Evolutionary conservation across 2,113 vertebrate genomes (phyloP).

Genomic region (Mustela nigripes): DNA sequence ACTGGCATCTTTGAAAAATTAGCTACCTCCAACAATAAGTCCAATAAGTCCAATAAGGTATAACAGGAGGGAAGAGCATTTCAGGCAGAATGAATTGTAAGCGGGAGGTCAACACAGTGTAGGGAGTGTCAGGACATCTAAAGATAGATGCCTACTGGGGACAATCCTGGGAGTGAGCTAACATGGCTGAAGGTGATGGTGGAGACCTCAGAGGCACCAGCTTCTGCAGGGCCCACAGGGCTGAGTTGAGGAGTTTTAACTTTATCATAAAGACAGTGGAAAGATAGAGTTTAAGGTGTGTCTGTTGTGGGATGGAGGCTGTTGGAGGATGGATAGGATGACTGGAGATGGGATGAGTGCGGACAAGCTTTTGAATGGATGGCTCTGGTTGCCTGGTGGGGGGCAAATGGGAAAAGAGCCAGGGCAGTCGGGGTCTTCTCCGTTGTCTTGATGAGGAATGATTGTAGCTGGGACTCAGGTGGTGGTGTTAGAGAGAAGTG

Average conservation of each 20-base stretch:
- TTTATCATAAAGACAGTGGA: background rate
- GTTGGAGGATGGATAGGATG: background rate
- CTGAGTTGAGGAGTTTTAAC: background rate
- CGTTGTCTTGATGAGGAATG: background rate
- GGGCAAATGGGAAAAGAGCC: background rate
- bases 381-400: background rate
- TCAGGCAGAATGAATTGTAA: background rate
- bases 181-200: fast-evolving
- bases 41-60: too few species aligned
- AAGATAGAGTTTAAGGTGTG: background rate
- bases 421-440: too few species aligned
- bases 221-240: background rate
- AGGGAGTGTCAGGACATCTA: background rate
- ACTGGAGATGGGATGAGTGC: background rate
- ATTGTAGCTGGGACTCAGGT: background rate
- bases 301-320: background rate
- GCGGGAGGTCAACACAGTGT: background rate
- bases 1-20: background rate
- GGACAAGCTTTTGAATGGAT: background rate
- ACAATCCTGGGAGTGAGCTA: background rate
- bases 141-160: background rate
- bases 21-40: background rate
- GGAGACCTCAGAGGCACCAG: background rate
- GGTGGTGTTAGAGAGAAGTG: background rate
- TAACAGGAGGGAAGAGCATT: background rate